phyloP scores from a whole-genome alignment of 2,797 vertebrate genomes.

The Podargus strigoides region DNA sequence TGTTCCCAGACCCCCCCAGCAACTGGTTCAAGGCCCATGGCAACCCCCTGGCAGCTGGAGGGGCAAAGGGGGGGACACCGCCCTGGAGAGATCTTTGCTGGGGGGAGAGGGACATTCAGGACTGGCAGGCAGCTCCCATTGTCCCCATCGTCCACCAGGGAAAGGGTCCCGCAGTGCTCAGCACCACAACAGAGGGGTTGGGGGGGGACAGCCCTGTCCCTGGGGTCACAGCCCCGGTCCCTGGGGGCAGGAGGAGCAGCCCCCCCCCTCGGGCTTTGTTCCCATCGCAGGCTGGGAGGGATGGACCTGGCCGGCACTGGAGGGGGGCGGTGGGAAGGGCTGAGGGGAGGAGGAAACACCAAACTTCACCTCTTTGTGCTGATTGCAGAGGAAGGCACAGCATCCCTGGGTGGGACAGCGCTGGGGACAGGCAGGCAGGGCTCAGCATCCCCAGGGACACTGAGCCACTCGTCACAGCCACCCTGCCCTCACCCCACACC shows the following conservation, averaged over 20 bases:
- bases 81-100: not conserved
- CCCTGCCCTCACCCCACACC: not conserved
- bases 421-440: not conserved
- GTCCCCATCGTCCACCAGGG: not conserved
- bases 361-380: not conserved
- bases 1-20: not conserved
- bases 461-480: accelerated
- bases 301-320: not conserved
- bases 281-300: not conserved
- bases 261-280: not conserved
- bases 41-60: not conserved
- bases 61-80: too few relatives aligned
- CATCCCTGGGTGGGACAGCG: not conserved
- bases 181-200: not conserved
- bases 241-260: not conserved
- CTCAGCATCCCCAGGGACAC: not conserved
- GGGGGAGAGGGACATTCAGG: not conserved
- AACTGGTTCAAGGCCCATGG: not conserved
- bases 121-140: not conserved
- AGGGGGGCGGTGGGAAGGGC: not conserved
- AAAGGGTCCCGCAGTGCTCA: not conserved
- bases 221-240: too few relatives aligned
- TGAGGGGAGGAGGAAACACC: not conserved
- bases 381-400: not conserved
- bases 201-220: not conserved